Evolutionary conservation across 1,140 invertebrate species (phyloP).

Genomic region (Euschistus heros): DNA sequence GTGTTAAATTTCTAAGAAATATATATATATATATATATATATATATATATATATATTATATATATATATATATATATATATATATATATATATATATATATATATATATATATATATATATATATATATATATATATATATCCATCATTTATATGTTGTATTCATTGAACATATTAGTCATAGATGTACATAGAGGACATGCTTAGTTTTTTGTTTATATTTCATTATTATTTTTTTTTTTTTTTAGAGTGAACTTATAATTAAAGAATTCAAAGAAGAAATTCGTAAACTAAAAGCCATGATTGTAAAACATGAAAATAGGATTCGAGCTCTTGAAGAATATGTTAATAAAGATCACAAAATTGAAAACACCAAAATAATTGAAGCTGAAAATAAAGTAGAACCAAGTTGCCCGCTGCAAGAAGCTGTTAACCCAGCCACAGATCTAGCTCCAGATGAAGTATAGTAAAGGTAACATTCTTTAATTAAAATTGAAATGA

Average conservation of each 20-base stretch:
- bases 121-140: too few species aligned
- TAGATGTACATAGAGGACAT: background rate
- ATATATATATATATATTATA: too few species aligned
- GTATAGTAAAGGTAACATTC: slow-evolving; percentile 20
- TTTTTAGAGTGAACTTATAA: slow-evolving; percentile 1
- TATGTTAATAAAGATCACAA: slow-evolving; percentile 25
- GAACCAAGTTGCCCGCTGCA: background rate
- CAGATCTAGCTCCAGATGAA: slow-evolving; percentile 29
- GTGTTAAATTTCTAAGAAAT: too few species aligned
- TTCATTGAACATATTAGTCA: background rate
- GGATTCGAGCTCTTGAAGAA: slow-evolving; percentile 63
- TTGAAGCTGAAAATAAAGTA: slow-evolving; percentile 10
- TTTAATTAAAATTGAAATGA: too few species aligned
- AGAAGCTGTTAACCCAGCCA: slow-evolving; percentile 18
- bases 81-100: too few species aligned
- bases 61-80: too few species aligned
- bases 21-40: too few species aligned
- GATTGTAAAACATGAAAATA: slow-evolving; percentile 87
- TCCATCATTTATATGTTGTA: too few species aligned
- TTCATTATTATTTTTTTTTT: background rate
- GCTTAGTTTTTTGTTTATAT: background rate
- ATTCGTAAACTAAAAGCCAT: slow-evolving; percentile 85
- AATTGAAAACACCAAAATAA: slow-evolving; percentile 7
- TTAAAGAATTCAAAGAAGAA: slow-evolving; percentile 70
- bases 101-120: too few species aligned